Percentiles rank a stretch among this genome's conserved stretches.
Conservation (phyloP, 1,140 invertebrate species). For the Drosophila rhopaloa region DNA sequence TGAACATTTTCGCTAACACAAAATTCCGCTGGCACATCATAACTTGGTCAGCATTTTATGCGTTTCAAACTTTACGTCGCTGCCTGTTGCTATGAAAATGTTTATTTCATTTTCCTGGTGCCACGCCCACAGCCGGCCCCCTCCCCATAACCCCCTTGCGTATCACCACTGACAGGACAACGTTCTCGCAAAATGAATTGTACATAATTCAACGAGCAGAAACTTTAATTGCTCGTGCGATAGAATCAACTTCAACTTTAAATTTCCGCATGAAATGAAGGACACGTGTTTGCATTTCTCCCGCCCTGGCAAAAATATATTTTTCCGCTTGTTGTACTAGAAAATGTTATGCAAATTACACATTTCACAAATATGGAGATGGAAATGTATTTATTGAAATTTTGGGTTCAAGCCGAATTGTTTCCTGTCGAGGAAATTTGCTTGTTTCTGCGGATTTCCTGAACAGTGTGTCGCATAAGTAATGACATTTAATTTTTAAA, state of each 20-base stretch:
- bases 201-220: conserved; percentile 55
- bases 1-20: conserved; percentile 10
- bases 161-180: conserved; percentile 55
- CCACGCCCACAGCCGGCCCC: not conserved
- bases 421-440: conserved; percentile 43
- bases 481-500: not conserved
- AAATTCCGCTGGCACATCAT: conserved; percentile 30
- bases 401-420: conserved; percentile 23
- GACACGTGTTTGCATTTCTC: conserved; percentile 7
- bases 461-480: not conserved
- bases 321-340: conserved; percentile 10
- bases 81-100: conserved; percentile 56
- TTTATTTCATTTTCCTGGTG: conserved; percentile 24
- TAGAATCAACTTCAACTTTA: conserved; percentile 19
- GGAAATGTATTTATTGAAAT: conserved; percentile 34
- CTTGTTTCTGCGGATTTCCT: conserved; percentile 13
- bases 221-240: conserved; percentile 43
- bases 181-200: conserved; percentile 56
- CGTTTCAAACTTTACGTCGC: conserved; percentile 11
- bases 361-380: conserved; percentile 9
- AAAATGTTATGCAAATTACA: conserved; percentile 37
- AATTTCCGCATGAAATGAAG: conserved; percentile 3
- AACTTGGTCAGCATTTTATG: conserved; percentile 26
- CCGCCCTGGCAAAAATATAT: conserved; percentile 1
- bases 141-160: conserved; percentile 6